Percentiles rank a stretch among this genome's conserved stretches.
Conservation (phyloP, 2,888 invertebrate species). For the Branchinecta sandiegonensis region DNA sequence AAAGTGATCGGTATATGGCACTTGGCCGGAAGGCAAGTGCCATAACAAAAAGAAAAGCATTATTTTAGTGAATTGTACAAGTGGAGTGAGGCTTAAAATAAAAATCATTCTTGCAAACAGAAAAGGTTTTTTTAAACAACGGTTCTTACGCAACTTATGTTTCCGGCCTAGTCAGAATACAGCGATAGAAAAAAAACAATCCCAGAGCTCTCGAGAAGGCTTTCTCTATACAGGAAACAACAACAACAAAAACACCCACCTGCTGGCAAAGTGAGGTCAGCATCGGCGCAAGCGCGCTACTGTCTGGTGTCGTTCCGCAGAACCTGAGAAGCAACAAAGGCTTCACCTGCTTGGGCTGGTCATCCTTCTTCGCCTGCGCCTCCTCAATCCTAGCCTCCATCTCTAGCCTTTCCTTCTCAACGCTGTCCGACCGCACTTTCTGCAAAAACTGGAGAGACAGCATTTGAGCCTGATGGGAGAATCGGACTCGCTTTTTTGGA, state of each 20-base stretch:
- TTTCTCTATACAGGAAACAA: too few relatives aligned
- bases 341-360: conserved; percentile 38
- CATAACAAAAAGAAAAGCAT: too few relatives aligned
- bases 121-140: too few relatives aligned
- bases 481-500: not conserved
- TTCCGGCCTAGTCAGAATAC: too few relatives aligned
- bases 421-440: not conserved
- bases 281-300: conserved; percentile 82
- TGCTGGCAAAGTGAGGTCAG: conserved; percentile 90
- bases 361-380: conserved; percentile 29
- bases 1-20: too few relatives aligned
- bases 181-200: too few relatives aligned
- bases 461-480: conserved; percentile 3
- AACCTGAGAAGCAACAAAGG: conserved; percentile 82
- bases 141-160: too few relatives aligned
- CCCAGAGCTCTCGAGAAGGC: too few relatives aligned
- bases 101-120: too few relatives aligned
- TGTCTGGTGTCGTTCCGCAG: conserved; percentile 92
- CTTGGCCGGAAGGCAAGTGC: too few relatives aligned
- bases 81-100: too few relatives aligned
- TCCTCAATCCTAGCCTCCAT: conserved; percentile 8
- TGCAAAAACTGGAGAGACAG: not conserved
- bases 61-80: too few relatives aligned
- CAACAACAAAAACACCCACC: conserved; percentile 38
- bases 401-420: conserved; percentile 5